Conservation (phyloP, 2,888 invertebrate species). For the Cataglyphis rosenhaueri region DNA sequence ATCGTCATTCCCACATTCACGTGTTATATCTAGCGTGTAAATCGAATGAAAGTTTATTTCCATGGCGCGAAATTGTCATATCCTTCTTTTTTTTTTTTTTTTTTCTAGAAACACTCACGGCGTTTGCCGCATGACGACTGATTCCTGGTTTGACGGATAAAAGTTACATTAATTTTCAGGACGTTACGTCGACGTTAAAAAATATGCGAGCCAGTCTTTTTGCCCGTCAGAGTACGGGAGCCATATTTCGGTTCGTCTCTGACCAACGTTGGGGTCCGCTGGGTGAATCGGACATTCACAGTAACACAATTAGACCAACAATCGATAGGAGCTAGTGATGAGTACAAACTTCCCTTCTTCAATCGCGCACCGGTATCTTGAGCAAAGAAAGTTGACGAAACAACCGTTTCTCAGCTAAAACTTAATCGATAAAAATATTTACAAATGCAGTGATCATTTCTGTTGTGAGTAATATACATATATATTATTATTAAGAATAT, state of each 20-base stretch:
- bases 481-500: background rate
- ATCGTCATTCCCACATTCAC: conserved; percentile 49
- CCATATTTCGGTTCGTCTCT: conserved; percentile 79
- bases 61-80: conserved; percentile 62
- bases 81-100: conserved; percentile 50
- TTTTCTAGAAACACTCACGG: conserved; percentile 61
- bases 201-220: conserved; percentile 83
- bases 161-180: conserved; percentile 79
- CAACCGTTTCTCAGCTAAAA: background rate
- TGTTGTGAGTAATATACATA: background rate
- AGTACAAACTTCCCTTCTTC: conserved; percentile 75
- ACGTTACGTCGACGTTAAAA: conserved; percentile 80
- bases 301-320: conserved; percentile 85
- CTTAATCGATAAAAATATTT: background rate
- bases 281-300: conserved; percentile 84
- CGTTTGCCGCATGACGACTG: conserved; percentile 63
- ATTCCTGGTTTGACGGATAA: conserved; percentile 74
- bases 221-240: conserved; percentile 78
- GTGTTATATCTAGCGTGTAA: conserved; percentile 50
- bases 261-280: conserved; percentile 76
- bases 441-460: background rate
- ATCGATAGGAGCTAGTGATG: conserved; percentile 83
- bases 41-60: conserved; percentile 61
- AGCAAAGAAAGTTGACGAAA: conserved; percentile 32
- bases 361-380: conserved; percentile 25